Evolutionary conservation across 2,797 vertebrate species (phyloP).

Genomic region (Aphelocoma californica): DNA sequence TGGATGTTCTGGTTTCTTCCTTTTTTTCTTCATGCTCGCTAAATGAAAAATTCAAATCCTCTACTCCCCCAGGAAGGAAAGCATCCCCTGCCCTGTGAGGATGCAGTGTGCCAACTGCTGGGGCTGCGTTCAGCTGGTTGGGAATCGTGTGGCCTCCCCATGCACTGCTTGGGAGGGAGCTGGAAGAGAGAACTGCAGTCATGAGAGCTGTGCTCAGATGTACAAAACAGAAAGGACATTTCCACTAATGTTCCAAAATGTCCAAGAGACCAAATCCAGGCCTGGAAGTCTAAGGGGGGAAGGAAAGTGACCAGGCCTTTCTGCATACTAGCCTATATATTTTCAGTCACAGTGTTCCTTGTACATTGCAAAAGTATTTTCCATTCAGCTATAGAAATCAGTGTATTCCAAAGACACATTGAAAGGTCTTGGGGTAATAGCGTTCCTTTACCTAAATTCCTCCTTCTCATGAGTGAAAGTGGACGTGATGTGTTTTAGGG

Average conservation of each 20-base stretch:
- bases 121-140: not conserved
- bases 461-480: not conserved
- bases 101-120: not conserved
- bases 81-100: accelerated
- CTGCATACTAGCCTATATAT: accelerated
- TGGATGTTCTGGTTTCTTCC: not conserved
- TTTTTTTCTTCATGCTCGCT: not conserved
- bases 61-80: not conserved
- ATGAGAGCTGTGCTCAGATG: not conserved
- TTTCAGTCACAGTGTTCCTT: not conserved
- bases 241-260: not conserved
- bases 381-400: not conserved
- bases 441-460: not conserved
- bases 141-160: not conserved
- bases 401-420: not conserved
- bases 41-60: not conserved
- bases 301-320: not conserved
- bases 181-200: accelerated
- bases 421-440: not conserved
- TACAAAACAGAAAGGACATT: not conserved
- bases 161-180: not conserved
- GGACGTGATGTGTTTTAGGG: not conserved
- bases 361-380: not conserved
- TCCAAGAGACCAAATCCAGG: not conserved
- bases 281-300: not conserved